Evolutionary conservation across 1,140 invertebrate genomes (phyloP), one percentile per base, ranked within the genome.

Genomic region (Plectus sambesii): DNA sequence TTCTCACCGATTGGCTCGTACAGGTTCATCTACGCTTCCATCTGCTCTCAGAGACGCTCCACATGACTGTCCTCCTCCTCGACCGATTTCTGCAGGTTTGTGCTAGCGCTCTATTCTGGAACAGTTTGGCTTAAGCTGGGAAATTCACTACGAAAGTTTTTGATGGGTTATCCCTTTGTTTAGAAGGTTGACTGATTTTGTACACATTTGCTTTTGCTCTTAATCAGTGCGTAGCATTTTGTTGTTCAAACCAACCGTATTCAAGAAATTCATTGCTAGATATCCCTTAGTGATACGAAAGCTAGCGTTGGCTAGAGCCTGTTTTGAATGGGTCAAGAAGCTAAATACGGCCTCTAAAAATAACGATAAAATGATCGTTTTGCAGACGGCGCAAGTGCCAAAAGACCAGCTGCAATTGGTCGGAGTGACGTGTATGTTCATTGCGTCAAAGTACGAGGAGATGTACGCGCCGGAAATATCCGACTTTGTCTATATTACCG

Each of bases 401-500:
- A 51, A 78, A 54, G 79, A 77, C 55, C 77, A 80, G 49, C 72
- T 96, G 27, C 90, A 96, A 70, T 72, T 96, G 36, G 84, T 93
- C 30, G 92, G 90, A 1, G 81, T 88, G 1, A 81, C 87, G 2
- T 81, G 85, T 0, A 80, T 96, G 78, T 82, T 88, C 56, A 80
- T 96, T 49, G 87, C 90, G 8, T 81, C 82, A 57, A 97, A 96
- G 70, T 96, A 89, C 64, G 90, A 96, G 73, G 92, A 97, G 74
- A 84, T 92, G 64, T 87, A 83, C 61, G 77, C 82, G 3, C 87
- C 89, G 2, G 83, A 86, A 45, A 77, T 93, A 24, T 73, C 72
- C 1, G 89, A 96, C 70, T 94, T 90, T 74, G 81, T 87, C 5
- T 90, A 83, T 62, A 85, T 94, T 35, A 85, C 87, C 15, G 88